These are phyloP conservation scores for Aproaerema taeniolella DNA, from an alignment of 2,888 invertebrate species.

Conservation along the genomic window DNA sequence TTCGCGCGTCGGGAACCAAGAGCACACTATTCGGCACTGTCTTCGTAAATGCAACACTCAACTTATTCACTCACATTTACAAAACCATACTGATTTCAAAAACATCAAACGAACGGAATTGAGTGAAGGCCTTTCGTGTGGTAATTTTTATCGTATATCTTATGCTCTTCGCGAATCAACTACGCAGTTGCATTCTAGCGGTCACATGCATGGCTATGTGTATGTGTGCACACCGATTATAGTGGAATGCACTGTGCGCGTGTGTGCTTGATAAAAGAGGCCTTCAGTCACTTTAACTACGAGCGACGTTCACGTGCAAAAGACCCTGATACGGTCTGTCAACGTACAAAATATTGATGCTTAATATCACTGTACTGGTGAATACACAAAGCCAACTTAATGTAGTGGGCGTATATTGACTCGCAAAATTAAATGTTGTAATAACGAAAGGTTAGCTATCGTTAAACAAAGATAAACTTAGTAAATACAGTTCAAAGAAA, in stretches of 20 bases:
- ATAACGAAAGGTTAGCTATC: no score
- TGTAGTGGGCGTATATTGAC: no score
- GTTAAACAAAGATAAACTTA: no score
- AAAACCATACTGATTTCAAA: neutral
- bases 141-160: slow-evolving; percentile 32
- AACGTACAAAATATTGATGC: neutral
- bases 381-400: no score
- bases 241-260: slow-evolving; percentile 30
- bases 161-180: slow-evolving; percentile 40
- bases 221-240: slow-evolving; percentile 33
- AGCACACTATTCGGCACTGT: slow-evolving; percentile 3
- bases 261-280: slow-evolving; percentile 39
- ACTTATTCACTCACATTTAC: neutral
- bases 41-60: slow-evolving; percentile 1
- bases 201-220: slow-evolving; percentile 25
- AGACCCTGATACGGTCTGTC: neutral
- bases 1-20: slow-evolving; percentile 32
- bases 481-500: no score
- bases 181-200: slow-evolving; percentile 57
- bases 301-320: slow-evolving; percentile 7
- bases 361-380: neutral
- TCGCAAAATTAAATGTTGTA: no score
- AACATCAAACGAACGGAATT: neutral
- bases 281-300: slow-evolving; percentile 23
- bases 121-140: slow-evolving; percentile 7